These are phyloP conservation scores for Chloroceryle inda DNA, from an alignment of 2,797 vertebrate genomes.

Conservation along the genomic window DNA sequence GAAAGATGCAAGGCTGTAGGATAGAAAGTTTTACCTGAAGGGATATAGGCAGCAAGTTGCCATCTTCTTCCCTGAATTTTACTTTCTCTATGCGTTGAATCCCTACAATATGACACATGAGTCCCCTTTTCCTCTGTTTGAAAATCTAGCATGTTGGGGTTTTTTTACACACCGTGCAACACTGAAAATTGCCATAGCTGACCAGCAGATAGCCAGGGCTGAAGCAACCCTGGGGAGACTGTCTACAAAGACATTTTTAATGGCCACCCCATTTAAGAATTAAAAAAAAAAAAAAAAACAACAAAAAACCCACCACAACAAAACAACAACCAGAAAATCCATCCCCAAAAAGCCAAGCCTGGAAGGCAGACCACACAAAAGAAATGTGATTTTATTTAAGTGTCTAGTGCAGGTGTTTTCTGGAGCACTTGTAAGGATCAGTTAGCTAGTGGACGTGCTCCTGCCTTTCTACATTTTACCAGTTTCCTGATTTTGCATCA, in stretches of 20 bases:
- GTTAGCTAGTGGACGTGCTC: not conserved
- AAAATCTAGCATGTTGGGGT: not conserved
- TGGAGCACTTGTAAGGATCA: not conserved
- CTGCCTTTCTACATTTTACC: not conserved
- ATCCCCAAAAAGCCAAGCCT: not conserved
- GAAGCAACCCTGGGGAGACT: slow-evolving; percentile 11
- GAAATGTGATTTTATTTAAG: not conserved
- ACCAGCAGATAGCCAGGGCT: slow-evolving; percentile 15
- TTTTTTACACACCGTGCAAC: not conserved
- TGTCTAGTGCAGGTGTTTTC: not conserved
- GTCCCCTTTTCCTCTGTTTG: not conserved
- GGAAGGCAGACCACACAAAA: not conserved
- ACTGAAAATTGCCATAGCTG: not conserved
- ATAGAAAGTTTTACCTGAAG: slow-evolving; percentile 4
- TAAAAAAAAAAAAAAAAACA: not conserved
- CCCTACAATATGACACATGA: not conserved
- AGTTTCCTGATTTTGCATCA: not conserved
- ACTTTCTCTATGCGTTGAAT: not conserved
- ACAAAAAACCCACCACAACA: not conserved
- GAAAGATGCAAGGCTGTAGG: not conserved
- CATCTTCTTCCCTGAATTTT: not conserved
- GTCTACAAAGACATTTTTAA: not conserved
- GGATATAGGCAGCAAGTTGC: not conserved
- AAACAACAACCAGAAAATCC: not conserved
- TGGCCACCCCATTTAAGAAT: not conserved